Percentiles rank a stretch among this genome's conserved stretches.
Conservation (phyloP, 2,113 vertebrate genomes). For the Leucopternis melanops region DNA sequence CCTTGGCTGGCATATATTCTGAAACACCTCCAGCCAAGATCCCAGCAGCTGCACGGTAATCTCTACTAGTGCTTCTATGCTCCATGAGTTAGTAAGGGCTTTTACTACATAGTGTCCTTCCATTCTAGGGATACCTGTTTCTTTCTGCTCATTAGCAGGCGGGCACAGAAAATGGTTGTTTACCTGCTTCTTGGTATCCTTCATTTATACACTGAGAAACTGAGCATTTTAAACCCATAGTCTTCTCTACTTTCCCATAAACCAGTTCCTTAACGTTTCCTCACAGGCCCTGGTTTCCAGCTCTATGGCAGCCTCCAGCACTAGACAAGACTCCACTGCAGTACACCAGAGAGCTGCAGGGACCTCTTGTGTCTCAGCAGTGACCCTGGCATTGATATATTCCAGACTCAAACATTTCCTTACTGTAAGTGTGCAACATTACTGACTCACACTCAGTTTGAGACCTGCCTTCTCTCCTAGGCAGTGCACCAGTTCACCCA, state of each 20-base stretch:
- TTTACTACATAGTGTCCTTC: background rate
- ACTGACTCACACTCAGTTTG: background rate
- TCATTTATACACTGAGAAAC: background rate
- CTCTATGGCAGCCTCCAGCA: background rate
- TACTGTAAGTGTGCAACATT: background rate
- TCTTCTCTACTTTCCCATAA: background rate
- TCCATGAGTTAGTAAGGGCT: background rate
- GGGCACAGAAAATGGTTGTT: background rate
- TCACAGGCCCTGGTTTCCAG: background rate
- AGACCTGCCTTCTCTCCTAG: background rate
- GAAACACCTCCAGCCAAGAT: background rate
- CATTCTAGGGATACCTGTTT: background rate
- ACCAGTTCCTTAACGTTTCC: background rate
- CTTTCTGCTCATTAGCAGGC: background rate
- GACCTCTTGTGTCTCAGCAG: background rate
- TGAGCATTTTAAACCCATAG: background rate
- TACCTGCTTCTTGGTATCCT: background rate
- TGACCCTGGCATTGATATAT: background rate
- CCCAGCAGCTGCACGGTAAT: background rate
- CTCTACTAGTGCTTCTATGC: background rate
- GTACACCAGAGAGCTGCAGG: background rate
- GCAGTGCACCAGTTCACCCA: background rate
- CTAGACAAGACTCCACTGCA: background rate
- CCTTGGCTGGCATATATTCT: background rate
- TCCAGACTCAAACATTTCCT: background rate